These are phyloP conservation scores for Morpho deidamia DNA, from an alignment of 2,888 invertebrate genomes.

Conservation along the genomic window DNA sequence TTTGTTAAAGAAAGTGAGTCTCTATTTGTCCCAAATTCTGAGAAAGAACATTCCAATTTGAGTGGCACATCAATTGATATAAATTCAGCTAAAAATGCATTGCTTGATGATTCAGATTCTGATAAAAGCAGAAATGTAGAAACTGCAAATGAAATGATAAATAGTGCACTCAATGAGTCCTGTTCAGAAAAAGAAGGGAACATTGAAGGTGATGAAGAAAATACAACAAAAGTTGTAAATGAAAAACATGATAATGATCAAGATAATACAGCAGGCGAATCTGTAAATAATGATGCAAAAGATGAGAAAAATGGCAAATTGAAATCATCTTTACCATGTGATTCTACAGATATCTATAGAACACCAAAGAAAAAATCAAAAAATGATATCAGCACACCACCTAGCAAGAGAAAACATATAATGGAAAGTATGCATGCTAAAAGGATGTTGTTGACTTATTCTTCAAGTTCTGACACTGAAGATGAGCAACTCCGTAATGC, in stretches of 20 bases:
- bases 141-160: conserved; percentile 19
- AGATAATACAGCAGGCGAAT: background rate
- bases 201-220: no score
- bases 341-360: conserved; percentile 34
- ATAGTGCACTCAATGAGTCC: conserved; percentile 30
- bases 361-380: conserved; percentile 28
- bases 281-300: no score
- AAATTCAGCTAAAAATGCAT: conserved; percentile 26
- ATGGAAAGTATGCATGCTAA: conserved; percentile 58
- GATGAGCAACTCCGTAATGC: conserved; percentile 44
- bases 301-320: conserved; percentile 9
- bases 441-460: conserved; percentile 49
- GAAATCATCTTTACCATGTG: conserved; percentile 30
- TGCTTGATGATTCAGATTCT: conserved; percentile 37
- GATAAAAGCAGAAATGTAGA: conserved; percentile 25
- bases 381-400: conserved; percentile 22
- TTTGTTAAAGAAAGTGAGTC: background rate
- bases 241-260: conserved; percentile 5
- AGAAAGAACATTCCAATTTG: conserved; percentile 10
- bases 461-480: conserved; percentile 60
- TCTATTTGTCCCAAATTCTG: no score
- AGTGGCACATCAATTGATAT: conserved; percentile 17
- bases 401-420: conserved; percentile 43
- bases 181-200: conserved; percentile 29
- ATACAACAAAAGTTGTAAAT: conserved; percentile 2